phyloP scores from a whole-genome alignment of 2,113 vertebrate genomes.

The Caloenas nicobarica region DNA sequence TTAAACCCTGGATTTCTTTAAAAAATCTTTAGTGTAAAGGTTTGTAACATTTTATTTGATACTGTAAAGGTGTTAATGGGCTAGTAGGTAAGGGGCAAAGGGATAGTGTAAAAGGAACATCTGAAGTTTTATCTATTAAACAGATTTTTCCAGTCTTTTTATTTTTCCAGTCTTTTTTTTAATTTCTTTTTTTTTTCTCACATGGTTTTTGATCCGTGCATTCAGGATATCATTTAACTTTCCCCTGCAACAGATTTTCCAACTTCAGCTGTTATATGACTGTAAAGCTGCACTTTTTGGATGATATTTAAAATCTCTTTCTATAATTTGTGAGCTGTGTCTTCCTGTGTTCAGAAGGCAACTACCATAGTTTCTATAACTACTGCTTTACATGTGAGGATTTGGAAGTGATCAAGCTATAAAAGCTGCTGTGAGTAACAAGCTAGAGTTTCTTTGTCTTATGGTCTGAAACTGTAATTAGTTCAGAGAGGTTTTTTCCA shows the following conservation, averaged over 20 bases:
- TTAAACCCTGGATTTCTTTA: background rate
- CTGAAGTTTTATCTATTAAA: slow-evolving; percentile 2
- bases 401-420: background rate
- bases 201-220: background rate
- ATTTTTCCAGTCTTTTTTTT: background rate
- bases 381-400: background rate
- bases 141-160: background rate
- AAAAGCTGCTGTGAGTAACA: background rate
- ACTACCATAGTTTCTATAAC: background rate
- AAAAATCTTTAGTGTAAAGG: background rate
- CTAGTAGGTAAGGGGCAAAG: background rate
- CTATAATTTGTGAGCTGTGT: background rate
- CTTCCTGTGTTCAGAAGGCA: background rate
- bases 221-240: background rate
- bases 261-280: background rate
- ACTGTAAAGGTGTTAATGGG: background rate
- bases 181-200: background rate
- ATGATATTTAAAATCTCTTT: background rate
- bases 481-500: background rate
- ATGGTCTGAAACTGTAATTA: background rate
- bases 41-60: background rate
- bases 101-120: background rate
- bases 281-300: background rate
- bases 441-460: background rate
- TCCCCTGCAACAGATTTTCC: background rate